Percentiles rank a stretch among this genome's conserved stretches.
phyloP scores from a whole-genome alignment of 2,797 vertebrate species.

The Macrochelys suwanniensis region DNA sequence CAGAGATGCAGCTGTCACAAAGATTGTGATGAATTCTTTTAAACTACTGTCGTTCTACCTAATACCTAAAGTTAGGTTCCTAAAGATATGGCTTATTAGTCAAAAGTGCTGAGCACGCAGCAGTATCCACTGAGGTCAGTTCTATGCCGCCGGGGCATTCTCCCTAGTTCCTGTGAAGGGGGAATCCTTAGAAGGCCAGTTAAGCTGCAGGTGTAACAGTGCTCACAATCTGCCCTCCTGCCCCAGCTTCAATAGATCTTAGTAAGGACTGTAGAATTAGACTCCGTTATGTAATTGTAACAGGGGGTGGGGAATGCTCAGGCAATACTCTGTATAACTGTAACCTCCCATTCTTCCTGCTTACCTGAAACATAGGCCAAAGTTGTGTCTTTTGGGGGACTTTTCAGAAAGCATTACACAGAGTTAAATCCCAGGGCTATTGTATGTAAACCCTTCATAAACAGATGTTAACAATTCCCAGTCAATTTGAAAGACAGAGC shows the following conservation, averaged over 20 bases:
- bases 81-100: background rate
- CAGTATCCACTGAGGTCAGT: background rate
- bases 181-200: background rate
- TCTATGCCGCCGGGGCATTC: rapidly evolving
- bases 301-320: too few relatives aligned
- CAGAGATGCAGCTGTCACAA: background rate
- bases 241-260: background rate
- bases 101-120: background rate
- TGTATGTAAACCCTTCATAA: too few relatives aligned
- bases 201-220: background rate
- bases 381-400: too few relatives aligned
- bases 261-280: background rate
- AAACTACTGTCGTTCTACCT: background rate
- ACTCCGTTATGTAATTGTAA: rapidly evolving
- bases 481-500: too few relatives aligned
- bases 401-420: too few relatives aligned
- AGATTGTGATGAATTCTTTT: background rate
- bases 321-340: too few relatives aligned
- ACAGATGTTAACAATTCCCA: too few relatives aligned
- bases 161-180: rapidly evolving
- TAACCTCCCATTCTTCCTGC: too few relatives aligned
- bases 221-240: background rate
- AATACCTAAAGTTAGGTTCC: background rate
- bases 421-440: too few relatives aligned
- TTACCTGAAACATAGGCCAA: too few relatives aligned